Conservation (phyloP, 2,888 invertebrate species). For the Mallateleia sp. region DNA sequence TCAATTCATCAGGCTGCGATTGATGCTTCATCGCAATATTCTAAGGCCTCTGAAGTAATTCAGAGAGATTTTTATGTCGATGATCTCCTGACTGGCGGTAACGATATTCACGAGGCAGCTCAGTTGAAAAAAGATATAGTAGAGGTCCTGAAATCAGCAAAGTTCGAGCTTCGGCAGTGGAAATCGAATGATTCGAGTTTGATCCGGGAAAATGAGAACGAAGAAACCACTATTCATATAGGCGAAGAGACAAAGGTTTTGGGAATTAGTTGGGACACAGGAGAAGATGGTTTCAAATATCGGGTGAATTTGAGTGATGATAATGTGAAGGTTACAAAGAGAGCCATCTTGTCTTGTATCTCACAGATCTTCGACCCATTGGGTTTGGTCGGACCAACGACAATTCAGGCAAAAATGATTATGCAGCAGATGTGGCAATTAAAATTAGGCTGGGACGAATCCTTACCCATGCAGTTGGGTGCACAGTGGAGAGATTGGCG, state of each 20-base stretch:
- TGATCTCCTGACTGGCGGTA: slow-evolving; percentile 26
- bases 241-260: slow-evolving; percentile 15
- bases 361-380: slow-evolving; percentile 36
- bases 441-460: slow-evolving; percentile 28
- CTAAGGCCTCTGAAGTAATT: slow-evolving; percentile 47
- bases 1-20: slow-evolving; percentile 77
- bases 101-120: neutral
- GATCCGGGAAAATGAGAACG: neutral
- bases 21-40: slow-evolving; percentile 47
- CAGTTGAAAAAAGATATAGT: neutral
- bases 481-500: slow-evolving; percentile 2
- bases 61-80: slow-evolving; percentile 41
- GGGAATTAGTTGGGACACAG: slow-evolving; percentile 23
- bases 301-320: neutral
- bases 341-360: neutral
- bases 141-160: neutral
- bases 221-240: neutral
- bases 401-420: slow-evolving; percentile 18
- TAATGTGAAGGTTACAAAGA: neutral
- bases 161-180: slow-evolving; percentile 15
- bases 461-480: neutral
- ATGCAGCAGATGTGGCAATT: slow-evolving; percentile 37
- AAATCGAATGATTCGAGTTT: slow-evolving; percentile 19
- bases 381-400: slow-evolving; percentile 19
- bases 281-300: neutral